Conservation (phyloP, 2,113 vertebrate genomes). For the Brevimyrus niger region DNA sequence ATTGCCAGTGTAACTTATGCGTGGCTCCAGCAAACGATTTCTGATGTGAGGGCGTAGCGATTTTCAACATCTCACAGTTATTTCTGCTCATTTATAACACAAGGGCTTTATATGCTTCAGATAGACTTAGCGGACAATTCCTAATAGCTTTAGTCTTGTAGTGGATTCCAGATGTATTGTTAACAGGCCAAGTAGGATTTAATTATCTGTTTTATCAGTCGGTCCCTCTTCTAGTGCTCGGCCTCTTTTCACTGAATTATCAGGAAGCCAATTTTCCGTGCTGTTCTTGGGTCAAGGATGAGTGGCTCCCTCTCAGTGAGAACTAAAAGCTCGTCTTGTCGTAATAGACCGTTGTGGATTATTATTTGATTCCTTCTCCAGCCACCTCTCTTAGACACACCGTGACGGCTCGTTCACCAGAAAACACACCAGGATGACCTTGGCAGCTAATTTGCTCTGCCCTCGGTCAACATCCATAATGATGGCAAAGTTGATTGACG, state of each 20-base stretch:
- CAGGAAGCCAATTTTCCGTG: neutral
- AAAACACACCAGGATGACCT: conserved; percentile 55
- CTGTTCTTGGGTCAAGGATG: neutral
- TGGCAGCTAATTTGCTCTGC: conserved; percentile 61
- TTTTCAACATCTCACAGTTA: neutral
- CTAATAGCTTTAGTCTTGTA: neutral
- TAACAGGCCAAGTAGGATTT: neutral
- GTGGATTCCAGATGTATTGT: neutral
- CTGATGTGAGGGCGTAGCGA: neutral
- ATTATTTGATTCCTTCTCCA: conserved; percentile 57
- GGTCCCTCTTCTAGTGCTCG: neutral
- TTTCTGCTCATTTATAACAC: neutral
- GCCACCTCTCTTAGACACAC: conserved; percentile 55
- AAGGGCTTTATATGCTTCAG: neutral
- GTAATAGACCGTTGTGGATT: conserved; percentile 42
- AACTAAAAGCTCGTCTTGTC: neutral
- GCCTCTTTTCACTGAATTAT: neutral
- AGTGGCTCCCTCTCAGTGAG: neutral
- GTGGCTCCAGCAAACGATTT: neutral
- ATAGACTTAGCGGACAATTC: neutral
- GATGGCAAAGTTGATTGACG: conserved; percentile 39
- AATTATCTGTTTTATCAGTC: neutral
- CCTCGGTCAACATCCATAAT: conserved; percentile 51
- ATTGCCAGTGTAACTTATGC: neutral
- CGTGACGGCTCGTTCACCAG: conserved; percentile 52